Base-by-base conservation (phyloP, 2,797 vertebrate genomes). In the Falco peregrinus region DNA sequence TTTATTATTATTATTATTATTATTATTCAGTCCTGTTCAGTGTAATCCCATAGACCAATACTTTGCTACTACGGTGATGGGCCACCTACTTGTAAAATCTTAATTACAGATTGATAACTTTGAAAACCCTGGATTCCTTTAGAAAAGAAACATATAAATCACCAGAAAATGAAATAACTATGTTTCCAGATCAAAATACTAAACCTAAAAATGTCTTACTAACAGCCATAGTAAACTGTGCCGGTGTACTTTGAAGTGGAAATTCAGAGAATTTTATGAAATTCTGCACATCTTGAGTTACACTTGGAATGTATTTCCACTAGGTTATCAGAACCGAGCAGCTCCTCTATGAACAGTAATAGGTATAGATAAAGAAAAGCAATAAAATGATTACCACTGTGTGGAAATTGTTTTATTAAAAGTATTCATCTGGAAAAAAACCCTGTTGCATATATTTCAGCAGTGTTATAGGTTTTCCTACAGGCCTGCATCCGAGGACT, bases 241-340 rank as follows among this genome's bases (percentile, higher is more conserved):
- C 83, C 92, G 89, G 63, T 78, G 73, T 78, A 95, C 92, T 95
- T 95, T 94, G 93, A 97, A 97, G 89, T 93, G 89, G 84, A 96
- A 95, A 90, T 94, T 96, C 89, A 96, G 95, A 92, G 71, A 97
- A 95, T 84, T 97, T 92, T 87, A 91, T 93, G 79, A 96, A 93
- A 95, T 95, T 95, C 89, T 91, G 81, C 82, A 92, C 95, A 95
- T 95, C 64, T 60, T 83, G 68, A 77, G 64, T 88, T 93, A 68
- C 29, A 68, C 35, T 94, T 81, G 73, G 87, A 92, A 95, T 56
- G 61, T 35, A n/a, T 96, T 97, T 96, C 92, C 69, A 88, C 54
- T 75, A 79, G 48, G 90, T 94, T 97, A 96, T 96, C 95, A 84
- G 89, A 95, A 93, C 43, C 39, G 89, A 93, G 93, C 96, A 97